These are phyloP conservation scores for Cuculus canorus DNA, from an alignment of 2,797 vertebrate genomes.

Conservation along the genomic window DNA sequence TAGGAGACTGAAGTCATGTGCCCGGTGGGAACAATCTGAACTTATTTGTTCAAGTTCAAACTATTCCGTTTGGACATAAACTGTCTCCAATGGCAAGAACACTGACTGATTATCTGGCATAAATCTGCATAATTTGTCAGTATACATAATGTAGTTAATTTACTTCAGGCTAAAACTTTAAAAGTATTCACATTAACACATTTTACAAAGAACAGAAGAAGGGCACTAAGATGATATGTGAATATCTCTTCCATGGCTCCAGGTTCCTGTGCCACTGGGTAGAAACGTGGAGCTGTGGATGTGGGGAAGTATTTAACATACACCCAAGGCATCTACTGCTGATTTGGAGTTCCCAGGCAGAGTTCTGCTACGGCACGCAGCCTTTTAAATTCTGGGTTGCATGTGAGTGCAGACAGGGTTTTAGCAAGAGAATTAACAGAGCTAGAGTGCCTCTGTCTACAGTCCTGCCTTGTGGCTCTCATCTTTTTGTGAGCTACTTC, in stretches of 20 bases:
- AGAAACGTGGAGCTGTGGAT: background rate
- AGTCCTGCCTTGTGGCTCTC: background rate
- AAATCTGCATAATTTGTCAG: constrained; percentile 43
- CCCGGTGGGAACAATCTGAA: background rate
- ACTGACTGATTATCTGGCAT: background rate
- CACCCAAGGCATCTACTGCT: background rate
- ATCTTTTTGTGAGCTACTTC: background rate
- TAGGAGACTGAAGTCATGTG: background rate
- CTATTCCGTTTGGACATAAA: background rate
- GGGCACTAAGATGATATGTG: background rate
- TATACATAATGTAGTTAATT: constrained; percentile 31
- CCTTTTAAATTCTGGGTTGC: background rate
- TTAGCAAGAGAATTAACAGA: background rate
- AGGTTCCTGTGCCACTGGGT: background rate
- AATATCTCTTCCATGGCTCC: background rate
- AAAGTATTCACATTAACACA: background rate
- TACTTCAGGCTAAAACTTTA: constrained; percentile 24
- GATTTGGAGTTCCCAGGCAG: background rate
- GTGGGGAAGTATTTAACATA: background rate
- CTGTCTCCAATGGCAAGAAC: background rate
- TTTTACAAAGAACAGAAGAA: background rate
- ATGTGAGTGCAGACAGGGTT: background rate
- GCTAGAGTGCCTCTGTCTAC: background rate
- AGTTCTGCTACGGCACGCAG: background rate
- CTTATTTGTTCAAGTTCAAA: constrained; percentile 6